Base-by-base conservation (phyloP, 2,113 vertebrate species). In the Buteo buteo region DNA sequence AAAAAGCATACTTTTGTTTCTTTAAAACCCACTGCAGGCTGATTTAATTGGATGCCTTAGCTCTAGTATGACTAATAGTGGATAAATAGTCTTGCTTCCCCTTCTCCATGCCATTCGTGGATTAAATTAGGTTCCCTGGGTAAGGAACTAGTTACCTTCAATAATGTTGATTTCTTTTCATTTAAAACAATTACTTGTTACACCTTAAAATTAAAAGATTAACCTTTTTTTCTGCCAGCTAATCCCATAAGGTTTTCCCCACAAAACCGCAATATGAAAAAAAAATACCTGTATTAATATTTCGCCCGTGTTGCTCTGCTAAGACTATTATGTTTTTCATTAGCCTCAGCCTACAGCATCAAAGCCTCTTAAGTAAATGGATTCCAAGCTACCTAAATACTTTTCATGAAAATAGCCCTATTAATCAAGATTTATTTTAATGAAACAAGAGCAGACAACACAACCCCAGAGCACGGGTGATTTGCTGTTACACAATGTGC, bases 381-480 rank as follows among this genome's bases (percentile, higher is more conserved):
- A 79, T 86, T 93, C 62, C 49, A 64, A 49, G 40, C 34, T 91
- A 54, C 59, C 36, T 72, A 93, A 96, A 88, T 58, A 70, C 21
- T 86, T 94, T 94, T 86, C 59, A 94, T 84, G 62, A 62, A 94
- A 95, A 88, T 17, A 78, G 19, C 10, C 40, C 24, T 90, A 91
- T 95, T 95, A 94, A 97, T 95, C 92, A 94, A 93, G 58, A 87
- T 88, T 90, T 81, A 90, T 72, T 97, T 95, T 92, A 97, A 88
- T 69, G 90, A 84, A 94, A 70, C 29, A 59, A 59, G 72, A 36
- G 8, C 62, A 87, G 36, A 52, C 12, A 10, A 38, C 52, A 47
- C 24, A 82, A 52, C 36, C 36, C 21, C 72, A 49, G 81, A 76
- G 67, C 19, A 71, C 0, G 1, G 45, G 28, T 86, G 61, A 88